phyloP scores from a whole-genome alignment of 2,113 vertebrate species.

The Halcyon senegalensis region DNA sequence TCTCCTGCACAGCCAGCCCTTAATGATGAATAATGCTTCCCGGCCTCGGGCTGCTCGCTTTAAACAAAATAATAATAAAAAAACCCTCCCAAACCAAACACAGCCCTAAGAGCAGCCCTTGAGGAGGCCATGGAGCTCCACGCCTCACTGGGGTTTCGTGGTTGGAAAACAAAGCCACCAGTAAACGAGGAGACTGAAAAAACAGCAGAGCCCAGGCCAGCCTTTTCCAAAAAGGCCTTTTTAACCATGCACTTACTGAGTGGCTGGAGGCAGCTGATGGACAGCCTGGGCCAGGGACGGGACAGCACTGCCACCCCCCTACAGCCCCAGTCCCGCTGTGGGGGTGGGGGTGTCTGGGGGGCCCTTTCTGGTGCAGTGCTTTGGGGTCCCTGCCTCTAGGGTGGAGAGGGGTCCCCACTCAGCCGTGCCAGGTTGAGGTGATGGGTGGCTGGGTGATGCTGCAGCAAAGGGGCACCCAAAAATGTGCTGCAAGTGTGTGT shows the following conservation, averaged over 20 bases:
- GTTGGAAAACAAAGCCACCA: constrained; percentile 53
- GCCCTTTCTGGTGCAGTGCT: background rate
- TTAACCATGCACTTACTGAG: background rate
- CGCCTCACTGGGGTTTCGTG: background rate
- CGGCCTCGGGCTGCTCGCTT: background rate
- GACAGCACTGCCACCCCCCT: fast-evolving
- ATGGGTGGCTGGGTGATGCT: background rate
- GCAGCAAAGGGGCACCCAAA: background rate
- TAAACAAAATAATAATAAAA: constrained; percentile 48
- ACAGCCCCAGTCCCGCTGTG: fast-evolving
- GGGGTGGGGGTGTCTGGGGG: background rate
- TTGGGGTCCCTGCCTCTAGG: background rate
- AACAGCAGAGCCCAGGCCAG: background rate
- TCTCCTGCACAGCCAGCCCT: background rate
- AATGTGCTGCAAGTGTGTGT: background rate
- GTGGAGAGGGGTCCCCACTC: background rate
- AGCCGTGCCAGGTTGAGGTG: background rate
- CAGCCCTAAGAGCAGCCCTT: background rate
- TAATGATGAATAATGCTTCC: constrained; percentile 53
- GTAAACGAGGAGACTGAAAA: constrained; percentile 37
- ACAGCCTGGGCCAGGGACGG: background rate
- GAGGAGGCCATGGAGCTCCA: constrained; percentile 13
- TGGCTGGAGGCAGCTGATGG: fast-evolving
- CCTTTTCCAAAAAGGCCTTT: background rate
- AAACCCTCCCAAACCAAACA: constrained; percentile 42